A percentile compares a stretch with the other conserved stretches of the same genome.
Evolutionary conservation across 2,888 invertebrate genomes (phyloP).

Genomic region (Enchytraeus crypticus): DNA sequence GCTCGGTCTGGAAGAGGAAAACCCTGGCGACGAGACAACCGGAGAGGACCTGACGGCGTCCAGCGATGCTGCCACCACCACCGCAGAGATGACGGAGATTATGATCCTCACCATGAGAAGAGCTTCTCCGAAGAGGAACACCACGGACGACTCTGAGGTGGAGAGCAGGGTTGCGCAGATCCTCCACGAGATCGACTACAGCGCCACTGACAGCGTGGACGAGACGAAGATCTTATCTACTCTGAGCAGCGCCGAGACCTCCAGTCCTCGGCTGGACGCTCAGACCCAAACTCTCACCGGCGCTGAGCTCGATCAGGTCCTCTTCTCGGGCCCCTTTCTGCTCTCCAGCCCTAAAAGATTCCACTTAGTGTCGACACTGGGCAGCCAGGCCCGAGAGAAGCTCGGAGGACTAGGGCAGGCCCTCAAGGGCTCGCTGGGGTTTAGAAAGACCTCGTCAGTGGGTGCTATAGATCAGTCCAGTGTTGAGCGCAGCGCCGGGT

Average conservation of each 20-base stretch:
- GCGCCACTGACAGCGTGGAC: slow-evolving; percentile 26
- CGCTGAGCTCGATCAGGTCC: slow-evolving; percentile 5
- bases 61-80: neutral
- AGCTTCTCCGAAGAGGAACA: slow-evolving; percentile 21
- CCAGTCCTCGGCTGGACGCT: slow-evolving; percentile 11
- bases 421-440: too few relatives aligned
- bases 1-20: neutral
- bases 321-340: too few relatives aligned
- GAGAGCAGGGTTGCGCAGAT: slow-evolving; percentile 23
- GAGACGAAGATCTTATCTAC: slow-evolving; percentile 21
- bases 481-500: too few relatives aligned
- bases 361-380: too few relatives aligned
- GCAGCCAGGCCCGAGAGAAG: too few relatives aligned
- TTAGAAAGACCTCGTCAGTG: too few relatives aligned
- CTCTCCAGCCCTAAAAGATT: too few relatives aligned
- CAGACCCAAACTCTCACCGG: slow-evolving; percentile 12
- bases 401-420: too few relatives aligned
- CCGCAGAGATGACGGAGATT: neutral
- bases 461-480: too few relatives aligned
- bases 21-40: neutral
- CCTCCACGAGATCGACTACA: slow-evolving; percentile 24
- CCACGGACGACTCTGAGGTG: slow-evolving; percentile 28
- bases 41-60: neutral
- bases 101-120: slow-evolving; percentile 1
- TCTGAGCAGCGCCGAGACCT: neutral